Percentiles rank a stretch among this genome's conserved stretches.
Evolutionary conservation across 2,113 vertebrate species (phyloP).

Genomic region (Potamarius usumacintae): DNA sequence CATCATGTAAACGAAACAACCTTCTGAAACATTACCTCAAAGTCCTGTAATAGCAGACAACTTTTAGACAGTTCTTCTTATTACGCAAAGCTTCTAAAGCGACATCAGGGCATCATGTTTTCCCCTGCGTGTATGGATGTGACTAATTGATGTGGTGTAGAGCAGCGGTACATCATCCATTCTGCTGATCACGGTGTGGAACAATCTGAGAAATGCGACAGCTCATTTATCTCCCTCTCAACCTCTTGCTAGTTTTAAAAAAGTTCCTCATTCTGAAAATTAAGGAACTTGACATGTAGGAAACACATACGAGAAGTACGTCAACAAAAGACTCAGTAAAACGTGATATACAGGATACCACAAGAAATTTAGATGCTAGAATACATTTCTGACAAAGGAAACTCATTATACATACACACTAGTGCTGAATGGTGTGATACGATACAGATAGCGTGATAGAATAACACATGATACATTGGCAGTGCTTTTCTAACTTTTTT

Average conservation of each 20-base stretch:
- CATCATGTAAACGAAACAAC: background rate
- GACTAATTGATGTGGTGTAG: background rate
- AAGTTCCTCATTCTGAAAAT: constrained; percentile 32
- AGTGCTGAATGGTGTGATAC: background rate
- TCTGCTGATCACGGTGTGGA: background rate
- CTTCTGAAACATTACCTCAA: background rate
- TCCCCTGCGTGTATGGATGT: background rate
- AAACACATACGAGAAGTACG: background rate
- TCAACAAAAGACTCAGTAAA: background rate
- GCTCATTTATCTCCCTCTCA: background rate
- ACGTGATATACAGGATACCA: background rate
- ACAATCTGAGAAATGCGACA: background rate
- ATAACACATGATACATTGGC: background rate
- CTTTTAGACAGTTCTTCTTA: background rate
- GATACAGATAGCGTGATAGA: background rate
- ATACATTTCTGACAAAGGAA: background rate
- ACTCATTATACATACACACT: background rate
- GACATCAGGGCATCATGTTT: background rate
- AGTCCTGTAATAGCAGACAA: background rate
- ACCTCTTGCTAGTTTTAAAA: background rate
- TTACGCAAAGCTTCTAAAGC: background rate
- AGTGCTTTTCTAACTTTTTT: background rate
- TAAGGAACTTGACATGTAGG: constrained; percentile 19
- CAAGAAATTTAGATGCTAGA: background rate
- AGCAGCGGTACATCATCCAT: background rate